Evolutionary conservation across 1,140 invertebrate species (phyloP), one percentile per base, ranked within the genome.

Genomic region (Zaprionus africanus): DNA sequence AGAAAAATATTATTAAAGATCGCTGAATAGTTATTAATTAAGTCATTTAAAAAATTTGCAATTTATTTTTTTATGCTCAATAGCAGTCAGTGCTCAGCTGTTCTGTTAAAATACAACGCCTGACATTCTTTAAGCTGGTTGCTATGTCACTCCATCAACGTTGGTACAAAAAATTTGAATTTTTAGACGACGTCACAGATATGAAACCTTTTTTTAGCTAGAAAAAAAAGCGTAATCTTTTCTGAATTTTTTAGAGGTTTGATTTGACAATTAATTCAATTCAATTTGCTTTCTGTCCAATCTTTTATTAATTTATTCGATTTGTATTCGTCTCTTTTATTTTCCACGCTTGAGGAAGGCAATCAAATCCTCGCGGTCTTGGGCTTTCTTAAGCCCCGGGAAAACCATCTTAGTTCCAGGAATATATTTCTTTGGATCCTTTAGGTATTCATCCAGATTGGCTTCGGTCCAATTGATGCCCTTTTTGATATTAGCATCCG

Each of bases 371-470:
- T 93, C 94, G 38, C 97, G 93, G 59, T 98, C 97, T 26, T 95
- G 91, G 28, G 93, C 93, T 84, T 97, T 97, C 91, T 97, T 98
- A 5, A 98, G 84, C 19, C 97, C 97, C 56, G 96, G 95, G 82
- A 97, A 98, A 0, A 97, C 94, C 97, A 97, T 97, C 86, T 97
- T 97, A 19, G 96, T 97, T 22, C 96, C 96, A 13, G 97, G 97
- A 85, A 97, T 97, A 92, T 94, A 96, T 84, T 97, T 97, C 93
- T 97, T 97, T 0, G 96, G 96, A 91, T 97, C 95, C 78, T 94
- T 94, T 19, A 97, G 92, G 84, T 97, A 97, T 38, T 94, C 93
- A 81, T 94, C 94, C 13, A 97, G 82, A 7, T 95, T 82, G 0
- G 51, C 53, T 4, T 92, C 90, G 1, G 53, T 75, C 90, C 90